A percentile compares a stretch with the other conserved stretches of the same genome.
phyloP scores from a whole-genome alignment of 2,888 invertebrate genomes.

The Ophion costatus region DNA sequence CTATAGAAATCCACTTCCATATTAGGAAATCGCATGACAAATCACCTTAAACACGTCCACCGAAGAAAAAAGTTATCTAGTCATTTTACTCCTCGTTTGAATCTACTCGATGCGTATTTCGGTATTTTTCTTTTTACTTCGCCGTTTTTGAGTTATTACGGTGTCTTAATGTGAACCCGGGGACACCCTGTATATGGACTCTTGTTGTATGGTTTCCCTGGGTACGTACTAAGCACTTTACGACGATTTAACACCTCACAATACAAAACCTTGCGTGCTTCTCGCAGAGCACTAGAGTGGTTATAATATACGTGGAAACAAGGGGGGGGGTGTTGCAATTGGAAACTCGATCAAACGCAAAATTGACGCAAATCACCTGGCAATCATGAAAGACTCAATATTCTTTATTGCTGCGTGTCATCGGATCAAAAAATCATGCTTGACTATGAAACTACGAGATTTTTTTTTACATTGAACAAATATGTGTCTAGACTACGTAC shows the following conservation, averaged over 20 bases:
- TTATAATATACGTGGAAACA: conserved; percentile 7
- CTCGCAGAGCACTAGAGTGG: conserved; percentile 26
- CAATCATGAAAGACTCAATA: too few relatives aligned
- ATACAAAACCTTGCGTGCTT: conserved; percentile 42
- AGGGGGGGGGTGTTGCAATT: neutral
- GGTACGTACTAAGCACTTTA: conserved; percentile 46
- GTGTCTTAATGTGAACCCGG: too few relatives aligned
- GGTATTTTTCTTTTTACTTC: too few relatives aligned
- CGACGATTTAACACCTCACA: conserved; percentile 42
- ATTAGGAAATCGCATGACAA: too few relatives aligned
- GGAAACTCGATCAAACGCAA: neutral
- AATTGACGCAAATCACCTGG: neutral
- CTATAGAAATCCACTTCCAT: too few relatives aligned
- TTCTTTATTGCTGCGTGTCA: too few relatives aligned
- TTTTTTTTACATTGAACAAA: conserved; percentile 1
- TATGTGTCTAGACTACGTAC: neutral
- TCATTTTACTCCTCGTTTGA: too few relatives aligned
- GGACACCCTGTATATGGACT: too few relatives aligned
- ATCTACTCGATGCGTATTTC: too few relatives aligned
- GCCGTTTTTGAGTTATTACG: too few relatives aligned
- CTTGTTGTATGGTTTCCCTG: conserved; percentile 42
- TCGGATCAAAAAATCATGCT: neutral
- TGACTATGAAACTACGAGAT: neutral
- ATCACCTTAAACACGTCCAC: too few relatives aligned
- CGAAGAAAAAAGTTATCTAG: too few relatives aligned